phyloP scores from a whole-genome alignment of 2,797 vertebrate genomes.

The Enoplosus armatus region DNA sequence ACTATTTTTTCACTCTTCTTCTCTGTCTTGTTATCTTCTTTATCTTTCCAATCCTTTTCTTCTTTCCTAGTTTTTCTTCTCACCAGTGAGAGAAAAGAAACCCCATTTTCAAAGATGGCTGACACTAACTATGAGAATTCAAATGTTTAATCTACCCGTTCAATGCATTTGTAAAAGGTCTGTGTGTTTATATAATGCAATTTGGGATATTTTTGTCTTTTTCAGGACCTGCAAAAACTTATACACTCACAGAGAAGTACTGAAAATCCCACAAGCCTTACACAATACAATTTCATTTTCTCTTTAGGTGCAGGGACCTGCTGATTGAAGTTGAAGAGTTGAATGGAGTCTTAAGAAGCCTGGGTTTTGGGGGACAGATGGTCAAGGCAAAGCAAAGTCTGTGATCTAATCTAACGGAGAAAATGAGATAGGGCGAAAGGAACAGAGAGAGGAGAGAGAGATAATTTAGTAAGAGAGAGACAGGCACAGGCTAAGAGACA shows the following conservation, averaged over 20 bases:
- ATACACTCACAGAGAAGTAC: not conserved
- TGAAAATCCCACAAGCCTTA: not conserved
- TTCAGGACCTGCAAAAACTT: not conserved
- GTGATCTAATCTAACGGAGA: constrained; percentile 40
- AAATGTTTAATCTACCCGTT: not conserved
- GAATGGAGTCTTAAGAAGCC: constrained; percentile 16
- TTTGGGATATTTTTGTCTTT: not conserved
- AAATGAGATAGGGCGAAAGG: constrained; percentile 3
- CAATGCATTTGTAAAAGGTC: not conserved
- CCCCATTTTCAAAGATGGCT: not conserved
- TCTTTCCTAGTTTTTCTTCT: not conserved
- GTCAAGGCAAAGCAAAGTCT: constrained; percentile 42
- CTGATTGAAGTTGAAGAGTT: constrained; percentile 21
- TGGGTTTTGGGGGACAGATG: constrained; percentile 43
- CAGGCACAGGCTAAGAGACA: not conserved
- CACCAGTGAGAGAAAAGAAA: not conserved
- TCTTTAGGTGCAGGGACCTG: not conserved
- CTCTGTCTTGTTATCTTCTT: not conserved
- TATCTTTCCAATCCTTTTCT: not conserved
- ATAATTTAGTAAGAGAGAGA: constrained; percentile 4
- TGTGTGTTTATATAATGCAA: not conserved
- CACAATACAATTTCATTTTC: constrained; percentile 13
- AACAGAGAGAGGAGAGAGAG: constrained; percentile 2
- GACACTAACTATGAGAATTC: not conserved
- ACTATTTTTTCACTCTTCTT: not conserved